A percentile compares a stretch with the other conserved stretches of the same genome.
These are phyloP conservation scores for Centroberyx gerrardi DNA, from an alignment of 2,797 vertebrate genomes.

Conservation along the genomic window DNA sequence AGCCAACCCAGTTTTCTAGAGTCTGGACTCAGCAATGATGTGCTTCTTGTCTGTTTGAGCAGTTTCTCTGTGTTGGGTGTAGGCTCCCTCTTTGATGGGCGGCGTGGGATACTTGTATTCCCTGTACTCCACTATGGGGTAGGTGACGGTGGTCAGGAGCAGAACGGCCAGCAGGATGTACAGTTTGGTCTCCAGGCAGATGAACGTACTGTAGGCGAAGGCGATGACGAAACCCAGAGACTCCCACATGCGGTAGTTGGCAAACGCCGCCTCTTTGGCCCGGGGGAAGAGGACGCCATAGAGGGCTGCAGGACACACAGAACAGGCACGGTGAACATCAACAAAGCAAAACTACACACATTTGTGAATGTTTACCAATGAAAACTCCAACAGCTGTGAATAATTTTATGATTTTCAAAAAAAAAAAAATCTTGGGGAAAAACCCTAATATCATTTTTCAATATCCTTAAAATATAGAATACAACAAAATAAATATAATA, in stretches of 20 bases:
- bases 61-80: fast-evolving
- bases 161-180: slow-evolving; percentile 89
- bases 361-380: no score
- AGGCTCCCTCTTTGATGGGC: background rate
- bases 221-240: slow-evolving; percentile 93
- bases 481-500: no score
- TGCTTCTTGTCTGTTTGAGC: fast-evolving
- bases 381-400: no score
- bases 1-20: slow-evolving; percentile 57
- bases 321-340: background rate
- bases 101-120: slow-evolving; percentile 78
- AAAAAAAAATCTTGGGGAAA: no score
- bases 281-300: slow-evolving; percentile 92
- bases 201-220: slow-evolving; percentile 92
- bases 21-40: slow-evolving; percentile 44
- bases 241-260: slow-evolving; percentile 97
- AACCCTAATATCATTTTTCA: no score
- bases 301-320: slow-evolving; percentile 82
- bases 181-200: slow-evolving; percentile 91
- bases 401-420: no score
- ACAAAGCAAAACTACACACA: no score
- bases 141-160: slow-evolving; percentile 77
- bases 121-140: slow-evolving; percentile 87
- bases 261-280: slow-evolving; percentile 94
- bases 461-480: no score